phyloP scores from a whole-genome alignment of 92 coral and sea anemone genomes.

The Zoanthus sansibaricus region DNA sequence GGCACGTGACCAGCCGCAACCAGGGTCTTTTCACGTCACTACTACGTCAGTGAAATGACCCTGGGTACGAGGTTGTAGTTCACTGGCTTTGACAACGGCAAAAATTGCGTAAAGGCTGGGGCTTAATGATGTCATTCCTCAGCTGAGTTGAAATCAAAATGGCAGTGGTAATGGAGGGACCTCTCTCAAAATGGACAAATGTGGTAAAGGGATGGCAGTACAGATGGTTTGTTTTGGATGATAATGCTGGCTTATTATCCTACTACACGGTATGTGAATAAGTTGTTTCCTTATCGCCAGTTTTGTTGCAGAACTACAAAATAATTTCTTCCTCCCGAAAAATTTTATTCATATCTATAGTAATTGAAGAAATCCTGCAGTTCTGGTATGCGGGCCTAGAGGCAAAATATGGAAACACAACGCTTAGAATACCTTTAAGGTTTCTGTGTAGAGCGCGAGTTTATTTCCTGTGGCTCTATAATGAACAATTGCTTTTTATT shows the following conservation, averaged over 20 bases:
- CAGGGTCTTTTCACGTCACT: no score
- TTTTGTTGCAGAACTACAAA: neutral
- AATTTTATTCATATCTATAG: neutral
- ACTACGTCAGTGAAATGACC: no score
- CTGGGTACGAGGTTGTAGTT: no score
- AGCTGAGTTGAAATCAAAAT: constrained; percentile 71
- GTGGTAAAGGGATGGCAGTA: constrained; percentile 99
- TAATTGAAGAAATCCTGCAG: neutral
- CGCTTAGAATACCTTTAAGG: neutral
- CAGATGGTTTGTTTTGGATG: constrained; percentile 98
- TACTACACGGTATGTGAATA: constrained; percentile 84
- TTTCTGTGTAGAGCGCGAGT: neutral
- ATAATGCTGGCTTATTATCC: constrained; percentile 92
- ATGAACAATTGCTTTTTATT: neutral
- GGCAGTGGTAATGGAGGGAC: constrained; percentile 99
- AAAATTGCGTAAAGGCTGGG: neutral
- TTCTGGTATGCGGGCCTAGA: neutral
- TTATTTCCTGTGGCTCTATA: neutral
- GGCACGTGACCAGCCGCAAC: no score
- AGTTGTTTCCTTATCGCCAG: neutral
- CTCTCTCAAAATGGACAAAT: constrained; percentile 98
- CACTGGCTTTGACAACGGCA: neutral
- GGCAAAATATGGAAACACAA: neutral
- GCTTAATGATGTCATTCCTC: constrained; percentile 30
- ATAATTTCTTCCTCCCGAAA: neutral